Evolutionary conservation across 2,113 vertebrate species (phyloP), one percentile per base, ranked within the genome.

Genomic region (Protomyctophum bolini): DNA sequence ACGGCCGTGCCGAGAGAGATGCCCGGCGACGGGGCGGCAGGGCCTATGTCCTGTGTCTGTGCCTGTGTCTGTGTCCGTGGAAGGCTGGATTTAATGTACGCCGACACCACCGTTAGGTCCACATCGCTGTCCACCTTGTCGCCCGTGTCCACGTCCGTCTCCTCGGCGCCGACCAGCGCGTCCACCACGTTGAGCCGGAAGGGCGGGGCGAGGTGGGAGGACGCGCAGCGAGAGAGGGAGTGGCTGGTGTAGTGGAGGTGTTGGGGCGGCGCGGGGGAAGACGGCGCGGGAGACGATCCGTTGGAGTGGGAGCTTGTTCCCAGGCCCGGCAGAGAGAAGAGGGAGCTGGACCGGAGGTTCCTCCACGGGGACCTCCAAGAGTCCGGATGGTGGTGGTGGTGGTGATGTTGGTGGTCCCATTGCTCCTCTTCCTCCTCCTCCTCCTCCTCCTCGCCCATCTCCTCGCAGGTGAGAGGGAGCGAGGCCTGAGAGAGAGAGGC

Each of bases 111-210:
- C 0, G 95, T 94, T 0, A 97, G 86, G 88, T 99, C 96, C 2
- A 94, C 72, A 0, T 64, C 63, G 80, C 77, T 93, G 8, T 87
- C 92, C 0, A 97, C 90, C 52, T 89, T 93, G 86, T 92, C 84
- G 56, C 97, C 96, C 0, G 97, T 97, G 90, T 98, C 96, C 58
- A 98, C 96, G n/a, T 98, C 94, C 0, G 97, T 98, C 91, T 98
- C 97, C 82, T 95, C 94, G 0, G 94, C 94, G 2, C 92, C 95
- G 2, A 97, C 87, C 75, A 97, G 87, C 10, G 95, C 88, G 0
- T 96, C 94, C 12, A 96, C 94, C 12, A 96, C 77, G 0, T 95
- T 95, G 72, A 97, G 81, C 2, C 87, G 91, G 66, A 91, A 93
- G 4, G 89, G 86, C 0, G 90, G 91, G 14, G 89, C 83, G 59